A percentile compares a stretch with the other conserved stretches of the same genome.
phyloP scores from a whole-genome alignment of 2,113 vertebrate genomes.

The Ivindomyrus marchei region DNA sequence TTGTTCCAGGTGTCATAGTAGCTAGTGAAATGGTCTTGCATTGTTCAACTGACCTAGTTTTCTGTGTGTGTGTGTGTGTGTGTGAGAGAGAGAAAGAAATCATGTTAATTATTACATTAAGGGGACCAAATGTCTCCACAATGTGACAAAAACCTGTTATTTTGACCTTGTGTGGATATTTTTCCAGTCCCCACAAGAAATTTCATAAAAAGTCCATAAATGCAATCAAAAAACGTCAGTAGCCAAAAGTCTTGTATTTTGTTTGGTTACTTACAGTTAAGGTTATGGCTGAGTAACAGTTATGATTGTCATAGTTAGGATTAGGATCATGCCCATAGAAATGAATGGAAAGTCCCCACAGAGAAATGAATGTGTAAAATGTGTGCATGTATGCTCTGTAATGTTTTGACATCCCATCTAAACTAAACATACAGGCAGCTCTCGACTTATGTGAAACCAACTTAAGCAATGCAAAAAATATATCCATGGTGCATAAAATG shows the following conservation, averaged over 20 bases:
- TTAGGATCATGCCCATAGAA: background rate
- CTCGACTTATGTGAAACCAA: background rate
- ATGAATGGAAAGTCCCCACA: background rate
- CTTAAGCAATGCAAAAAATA: background rate
- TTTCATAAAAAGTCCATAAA: background rate
- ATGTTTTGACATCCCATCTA: background rate
- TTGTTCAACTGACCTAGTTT: background rate
- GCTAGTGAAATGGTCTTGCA: background rate
- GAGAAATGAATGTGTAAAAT: background rate
- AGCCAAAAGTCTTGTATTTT: background rate
- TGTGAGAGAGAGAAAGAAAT: background rate
- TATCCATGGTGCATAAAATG: background rate
- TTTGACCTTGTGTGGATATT: background rate
- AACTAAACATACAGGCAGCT: background rate
- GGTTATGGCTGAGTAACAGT: background rate
- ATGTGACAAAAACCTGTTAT: background rate
- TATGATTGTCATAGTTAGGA: background rate
- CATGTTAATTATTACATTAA: background rate
- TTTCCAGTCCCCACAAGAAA: background rate
- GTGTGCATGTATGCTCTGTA: background rate
- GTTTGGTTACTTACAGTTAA: background rate
- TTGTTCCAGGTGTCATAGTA: background rate
- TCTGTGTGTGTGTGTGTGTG: background rate
- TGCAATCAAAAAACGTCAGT: background rate
- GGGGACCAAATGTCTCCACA: background rate